Base-by-base conservation (phyloP, 2,113 vertebrate genomes). In the Gobius niger region DNA sequence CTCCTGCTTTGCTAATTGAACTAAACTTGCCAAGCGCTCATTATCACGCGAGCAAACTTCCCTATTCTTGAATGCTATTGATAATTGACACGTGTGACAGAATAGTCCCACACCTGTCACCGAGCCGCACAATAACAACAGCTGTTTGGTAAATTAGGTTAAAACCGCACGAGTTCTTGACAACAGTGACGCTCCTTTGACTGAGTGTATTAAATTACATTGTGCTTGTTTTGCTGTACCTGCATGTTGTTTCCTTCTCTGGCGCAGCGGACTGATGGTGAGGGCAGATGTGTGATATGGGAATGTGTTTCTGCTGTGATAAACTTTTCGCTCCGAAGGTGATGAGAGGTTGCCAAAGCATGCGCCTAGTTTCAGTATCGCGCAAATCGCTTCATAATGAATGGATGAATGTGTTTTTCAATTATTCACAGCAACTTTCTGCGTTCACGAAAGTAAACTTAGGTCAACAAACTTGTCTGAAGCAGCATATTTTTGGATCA, bases 271-370 rank as follows among this genome's bases (percentile, higher is more conserved):
- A 84, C 83, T 14, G 78, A 87, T 70, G 77, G 46, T 50, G 61
- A 75, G 89, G 67, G 74, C 75, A 79, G 83, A 84, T 65, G 80
- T 69, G 79, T 67, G 85, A 77, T 84, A 85, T 87, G 84, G 67
- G 64, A 88, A 89, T 83, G 85, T 89, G 91, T 93, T 94, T 91
- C 83, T 77, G 88, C 83, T 82, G 89, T 85, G 91, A 92, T 88
- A 90, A 92, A 93, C 82, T 72, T 75, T 91, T 93, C 91, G 87
- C 87, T 91, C 88, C 85, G 75, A 78, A 82, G 47, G 77, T 86
- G 92, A 90, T 70, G 77, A 68, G 47, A 88, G 68, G 81, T 91
- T 72, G 77, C 24, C 82, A 82, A 78, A 68, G 56, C 14, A 57
- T 70, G 7, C 72, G 1, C 63, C 56, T 7, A 51, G 15, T 80